Conservation (phyloP, 1,140 invertebrate genomes). For the Caenorhabditis elegans region DNA sequence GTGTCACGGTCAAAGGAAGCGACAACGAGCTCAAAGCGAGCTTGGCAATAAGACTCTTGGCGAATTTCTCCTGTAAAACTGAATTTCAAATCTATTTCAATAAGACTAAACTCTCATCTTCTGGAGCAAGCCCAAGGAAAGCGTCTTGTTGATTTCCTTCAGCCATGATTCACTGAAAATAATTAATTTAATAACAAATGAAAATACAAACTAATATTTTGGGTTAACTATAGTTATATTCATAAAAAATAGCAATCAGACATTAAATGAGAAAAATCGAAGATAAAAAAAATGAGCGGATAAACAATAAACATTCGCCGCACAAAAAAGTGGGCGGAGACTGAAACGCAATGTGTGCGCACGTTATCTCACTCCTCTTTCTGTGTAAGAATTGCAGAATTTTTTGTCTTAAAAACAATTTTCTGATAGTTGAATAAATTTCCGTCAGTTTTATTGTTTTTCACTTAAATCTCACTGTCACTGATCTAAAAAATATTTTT, state of each 20-base stretch:
- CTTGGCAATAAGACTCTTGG: slow-evolving; percentile 48
- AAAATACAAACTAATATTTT: too few relatives aligned
- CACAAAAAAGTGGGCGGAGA: slow-evolving; percentile 23
- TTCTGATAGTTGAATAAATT: too few relatives aligned
- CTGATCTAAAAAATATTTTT: neutral
- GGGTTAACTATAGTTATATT: too few relatives aligned
- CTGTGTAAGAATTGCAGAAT: neutral
- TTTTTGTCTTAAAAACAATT: too few relatives aligned
- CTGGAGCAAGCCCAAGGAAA: slow-evolving; percentile 20
- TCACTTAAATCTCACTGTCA: too few relatives aligned
- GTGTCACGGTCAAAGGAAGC: slow-evolving; percentile 51
- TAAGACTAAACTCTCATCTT: slow-evolving; percentile 11
- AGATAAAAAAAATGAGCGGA: neutral
- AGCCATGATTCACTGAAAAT: neutral
- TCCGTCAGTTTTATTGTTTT: too few relatives aligned
- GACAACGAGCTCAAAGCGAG: slow-evolving; percentile 39
- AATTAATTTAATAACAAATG: neutral
- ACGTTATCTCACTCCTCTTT: neutral
- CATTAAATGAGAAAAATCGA: neutral
- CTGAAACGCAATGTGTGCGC: neutral
- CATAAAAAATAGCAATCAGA: too few relatives aligned
- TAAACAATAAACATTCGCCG: neutral
- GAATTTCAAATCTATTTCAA: too few relatives aligned
- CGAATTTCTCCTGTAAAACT: slow-evolving; percentile 44
- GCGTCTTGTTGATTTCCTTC: neutral